Evolutionary conservation across 2,797 vertebrate genomes (phyloP).

Genomic region (Neosalanx taihuensis): DNA sequence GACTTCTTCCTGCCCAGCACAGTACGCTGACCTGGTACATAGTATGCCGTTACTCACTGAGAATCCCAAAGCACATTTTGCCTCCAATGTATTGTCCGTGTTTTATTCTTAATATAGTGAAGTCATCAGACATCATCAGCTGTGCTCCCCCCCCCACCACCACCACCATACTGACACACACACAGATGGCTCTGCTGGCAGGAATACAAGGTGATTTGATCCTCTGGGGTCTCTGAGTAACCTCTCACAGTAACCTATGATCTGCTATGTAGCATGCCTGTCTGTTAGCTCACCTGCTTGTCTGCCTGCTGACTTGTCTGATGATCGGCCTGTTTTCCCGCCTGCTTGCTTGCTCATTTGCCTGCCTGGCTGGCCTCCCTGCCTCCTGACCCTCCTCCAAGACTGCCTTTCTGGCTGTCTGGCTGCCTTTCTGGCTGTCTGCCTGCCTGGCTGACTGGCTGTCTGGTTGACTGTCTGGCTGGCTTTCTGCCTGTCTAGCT

Average conservation of each 20-base stretch:
- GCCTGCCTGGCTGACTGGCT: not conserved
- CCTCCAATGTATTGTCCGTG: not conserved
- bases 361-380: too few species aligned
- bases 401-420: not conserved
- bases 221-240: not conserved
- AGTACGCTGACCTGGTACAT: not conserved
- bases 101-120: not conserved
- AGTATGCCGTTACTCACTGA: not conserved
- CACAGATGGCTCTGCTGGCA: conserved; percentile 42
- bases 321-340: too few species aligned
- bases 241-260: not conserved
- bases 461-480: not conserved
- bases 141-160: conserved; percentile 18
- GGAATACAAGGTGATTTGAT: conserved; percentile 53
- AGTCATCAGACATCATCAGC: conserved; percentile 25
- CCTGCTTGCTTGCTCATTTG: too few species aligned
- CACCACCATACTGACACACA: not conserved
- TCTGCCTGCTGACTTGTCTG: too few species aligned
- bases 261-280: not conserved
- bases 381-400: conserved; percentile 24
- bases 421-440: not conserved
- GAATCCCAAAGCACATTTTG: not conserved
- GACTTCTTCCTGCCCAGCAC: not conserved
- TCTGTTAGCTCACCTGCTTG: not conserved
- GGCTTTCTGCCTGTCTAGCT: not conserved